Evolutionary conservation across 1,140 invertebrate species (phyloP).

Genomic region (Leptinotarsa texana): DNA sequence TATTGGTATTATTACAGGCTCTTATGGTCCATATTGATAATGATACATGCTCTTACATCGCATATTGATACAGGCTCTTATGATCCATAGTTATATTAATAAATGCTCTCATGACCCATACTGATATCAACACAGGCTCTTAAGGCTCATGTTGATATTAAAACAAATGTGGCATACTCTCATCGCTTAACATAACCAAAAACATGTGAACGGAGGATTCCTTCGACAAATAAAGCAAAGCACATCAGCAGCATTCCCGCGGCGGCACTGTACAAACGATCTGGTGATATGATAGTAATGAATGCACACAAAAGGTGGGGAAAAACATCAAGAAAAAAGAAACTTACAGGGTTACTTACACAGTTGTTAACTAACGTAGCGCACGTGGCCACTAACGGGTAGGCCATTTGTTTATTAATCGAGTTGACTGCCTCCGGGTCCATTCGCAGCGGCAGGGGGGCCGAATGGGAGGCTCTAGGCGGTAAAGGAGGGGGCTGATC

Average conservation of each 20-base stretch:
- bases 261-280: conserved; percentile 18
- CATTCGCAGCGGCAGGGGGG: conserved; percentile 54
- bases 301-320: background rate
- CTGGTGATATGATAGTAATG: background rate
- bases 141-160: no score
- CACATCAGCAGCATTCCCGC: conserved; percentile 19
- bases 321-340: conserved; percentile 12
- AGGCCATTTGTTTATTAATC: conserved; percentile 63
- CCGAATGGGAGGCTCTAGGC: conserved; percentile 60
- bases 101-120: no score
- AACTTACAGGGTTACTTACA: conserved; percentile 53
- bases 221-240: conserved; percentile 13
- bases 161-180: no score
- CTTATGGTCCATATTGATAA: no score
- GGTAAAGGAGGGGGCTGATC: conserved; percentile 64
- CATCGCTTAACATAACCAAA: no score
- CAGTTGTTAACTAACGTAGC: conserved; percentile 56
- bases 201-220: no score
- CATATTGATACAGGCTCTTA: no score
- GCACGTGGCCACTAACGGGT: conserved; percentile 59
- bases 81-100: no score
- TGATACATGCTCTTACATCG: no score
- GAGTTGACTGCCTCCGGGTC: conserved; percentile 61
- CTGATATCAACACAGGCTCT: no score
- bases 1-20: no score